Conservation (phyloP, 2,113 vertebrate species). For the Tragelaphus imberbis region DNA sequence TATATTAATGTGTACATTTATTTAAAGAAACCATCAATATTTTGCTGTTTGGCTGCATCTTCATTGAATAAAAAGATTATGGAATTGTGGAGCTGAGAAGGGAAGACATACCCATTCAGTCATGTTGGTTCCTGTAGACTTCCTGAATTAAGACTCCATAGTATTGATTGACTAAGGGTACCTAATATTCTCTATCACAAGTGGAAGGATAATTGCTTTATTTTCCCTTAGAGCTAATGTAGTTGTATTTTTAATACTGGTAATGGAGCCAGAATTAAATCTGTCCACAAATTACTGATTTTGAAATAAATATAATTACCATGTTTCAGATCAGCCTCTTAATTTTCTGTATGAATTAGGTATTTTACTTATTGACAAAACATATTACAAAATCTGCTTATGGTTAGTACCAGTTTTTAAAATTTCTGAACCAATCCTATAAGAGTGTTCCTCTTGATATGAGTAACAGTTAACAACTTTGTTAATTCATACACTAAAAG, state of each 20-base stretch:
- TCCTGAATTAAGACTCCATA: not conserved
- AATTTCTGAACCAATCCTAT: not conserved
- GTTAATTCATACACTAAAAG: not conserved
- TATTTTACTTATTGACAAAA: conserved; percentile 37
- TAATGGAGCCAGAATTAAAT: conserved; percentile 53
- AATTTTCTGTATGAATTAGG: conserved; percentile 44
- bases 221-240: not conserved
- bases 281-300: conserved; percentile 49
- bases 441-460: not conserved
- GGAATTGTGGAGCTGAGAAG: not conserved
- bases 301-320: conserved; percentile 41
- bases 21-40: not conserved
- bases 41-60: not conserved
- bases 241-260: conserved; percentile 6
- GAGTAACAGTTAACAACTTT: not conserved
- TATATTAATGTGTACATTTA: not conserved
- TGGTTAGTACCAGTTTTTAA: not conserved
- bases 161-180: not conserved
- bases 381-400: not conserved
- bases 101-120: not conserved
- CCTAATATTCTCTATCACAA: not conserved
- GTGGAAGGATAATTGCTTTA: not conserved
- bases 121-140: not conserved
- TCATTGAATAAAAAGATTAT: not conserved
- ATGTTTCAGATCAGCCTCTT: not conserved